Base-by-base conservation (phyloP, 2,797 vertebrate genomes). In the Arctocebus calabarensis region DNA sequence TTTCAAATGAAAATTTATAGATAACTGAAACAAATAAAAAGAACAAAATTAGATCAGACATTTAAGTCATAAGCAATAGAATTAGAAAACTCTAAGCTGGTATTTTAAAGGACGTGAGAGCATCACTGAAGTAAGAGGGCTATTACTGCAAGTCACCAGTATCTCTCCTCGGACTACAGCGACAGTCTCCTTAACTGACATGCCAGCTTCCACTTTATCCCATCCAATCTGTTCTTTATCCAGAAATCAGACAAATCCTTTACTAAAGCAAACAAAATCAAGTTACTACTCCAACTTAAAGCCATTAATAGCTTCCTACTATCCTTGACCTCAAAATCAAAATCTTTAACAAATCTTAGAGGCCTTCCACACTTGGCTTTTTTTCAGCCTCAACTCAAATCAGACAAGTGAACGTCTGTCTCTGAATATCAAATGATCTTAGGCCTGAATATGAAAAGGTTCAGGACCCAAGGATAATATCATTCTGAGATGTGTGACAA, bases 191-290 rank as follows among this genome's bases (percentile, higher is more conserved):
- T 85, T 55, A 88, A 86, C 19, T 81, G 43, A 88, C 82, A 81
- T 92, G 64, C 83, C 81, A 90, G 84, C 40, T 91, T 81, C 77
- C 4, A 70, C 45, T 90, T 61, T 84, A 84, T 43, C 25, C 62
- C 5, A 73, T 34, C 17, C 17, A 88, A 87, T 55, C 59, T 86
- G 14, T 48, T 94, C 62, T 79, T 74, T 71, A 91, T 59, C 40
- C 20, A 90, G 25, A 97, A 92, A 29, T 62, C 57, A 91, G 48
- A 88, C 22, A 87, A 73, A 78, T 25, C 52, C 79, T 87, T 84
- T 84, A 84, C 40, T 88, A 91, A 79, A 43, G 55, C 61, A 85
- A 89, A 91, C 59, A 96, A 91, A 94, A 91, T 89, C 23, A 95
- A 96, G 29, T 73, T 29, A 64, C 10, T 73, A 13, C 14, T 27